A percentile compares a stretch with the other conserved stretches of the same genome.
Evolutionary conservation across 2,888 invertebrate species (phyloP).

Genomic region (Lasius platythorax): DNA sequence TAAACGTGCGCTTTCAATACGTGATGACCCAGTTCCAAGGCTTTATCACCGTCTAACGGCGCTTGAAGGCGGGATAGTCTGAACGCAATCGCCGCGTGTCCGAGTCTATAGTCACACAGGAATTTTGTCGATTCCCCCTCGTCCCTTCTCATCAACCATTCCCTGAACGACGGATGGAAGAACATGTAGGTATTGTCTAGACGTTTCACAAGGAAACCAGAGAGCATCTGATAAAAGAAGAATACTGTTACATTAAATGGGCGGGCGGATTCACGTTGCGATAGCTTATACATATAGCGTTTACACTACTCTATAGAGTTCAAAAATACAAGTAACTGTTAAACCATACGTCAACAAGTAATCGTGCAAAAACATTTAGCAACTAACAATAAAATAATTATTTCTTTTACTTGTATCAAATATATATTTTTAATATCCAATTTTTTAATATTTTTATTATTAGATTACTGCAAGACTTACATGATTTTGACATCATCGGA

Average conservation of each 20-base stretch:
- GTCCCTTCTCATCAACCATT: slow-evolving; percentile 96
- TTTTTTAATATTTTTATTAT: not conserved
- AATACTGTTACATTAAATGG: slow-evolving; percentile 33
- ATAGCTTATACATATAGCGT: not conserved
- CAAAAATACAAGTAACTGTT: not conserved
- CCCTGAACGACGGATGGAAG: slow-evolving; percentile 98
- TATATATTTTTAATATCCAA: slow-evolving; percentile 1
- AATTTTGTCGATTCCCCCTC: slow-evolving; percentile 96
- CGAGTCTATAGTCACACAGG: slow-evolving; percentile 96
- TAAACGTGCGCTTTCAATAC: slow-evolving; percentile 98
- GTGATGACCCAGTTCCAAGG: slow-evolving; percentile 97
- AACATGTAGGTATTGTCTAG: slow-evolving; percentile 98
- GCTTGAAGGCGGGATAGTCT: slow-evolving; percentile 95
- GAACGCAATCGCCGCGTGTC: slow-evolving; percentile 97
- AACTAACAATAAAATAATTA: not conserved
- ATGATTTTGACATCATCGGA: not conserved
- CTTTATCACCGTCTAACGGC: slow-evolving; percentile 94
- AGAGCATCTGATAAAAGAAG: slow-evolving; percentile 87
- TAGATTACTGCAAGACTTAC: slow-evolving; percentile 13
- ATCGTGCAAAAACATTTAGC: not conserved
- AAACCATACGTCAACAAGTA: not conserved
- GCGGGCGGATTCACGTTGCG: slow-evolving; percentile 35
- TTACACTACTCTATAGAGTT: not conserved
- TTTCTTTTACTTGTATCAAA: not conserved
- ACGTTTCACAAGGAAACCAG: slow-evolving; percentile 95